Percentiles rank a stretch among this genome's conserved stretches.
Conservation (phyloP, 1,140 invertebrate species). For the Drosophila setifemur region DNA sequence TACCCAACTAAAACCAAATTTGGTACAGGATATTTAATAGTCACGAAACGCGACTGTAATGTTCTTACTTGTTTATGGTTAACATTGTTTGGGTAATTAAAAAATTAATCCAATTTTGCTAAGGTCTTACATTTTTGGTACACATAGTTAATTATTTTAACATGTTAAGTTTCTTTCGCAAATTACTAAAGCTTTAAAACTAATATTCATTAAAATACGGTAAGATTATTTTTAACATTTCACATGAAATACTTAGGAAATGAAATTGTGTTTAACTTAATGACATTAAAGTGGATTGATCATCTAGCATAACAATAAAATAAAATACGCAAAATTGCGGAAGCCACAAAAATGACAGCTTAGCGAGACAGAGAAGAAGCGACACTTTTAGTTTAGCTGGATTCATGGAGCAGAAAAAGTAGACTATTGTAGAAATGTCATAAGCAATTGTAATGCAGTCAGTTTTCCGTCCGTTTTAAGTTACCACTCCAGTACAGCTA, state of each 20-base stretch:
- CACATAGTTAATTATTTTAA: too few relatives aligned
- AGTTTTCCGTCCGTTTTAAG: slow-evolving; percentile 30
- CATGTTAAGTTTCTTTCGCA: too few relatives aligned
- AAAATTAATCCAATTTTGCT: too few relatives aligned
- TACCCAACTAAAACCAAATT: too few relatives aligned
- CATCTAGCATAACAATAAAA: slow-evolving; percentile 13
- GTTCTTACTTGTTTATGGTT: too few relatives aligned
- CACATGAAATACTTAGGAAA: slow-evolving; percentile 6
- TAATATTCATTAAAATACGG: neutral
- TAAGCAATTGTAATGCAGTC: slow-evolving; percentile 26
- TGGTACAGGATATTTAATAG: too few relatives aligned
- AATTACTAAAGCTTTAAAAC: too few relatives aligned
- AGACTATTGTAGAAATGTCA: slow-evolving; percentile 64
- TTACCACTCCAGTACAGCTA: too few relatives aligned
- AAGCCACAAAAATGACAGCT: slow-evolving; percentile 53
- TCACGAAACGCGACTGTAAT: too few relatives aligned
- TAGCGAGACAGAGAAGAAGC: slow-evolving; percentile 28
- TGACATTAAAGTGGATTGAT: slow-evolving; percentile 17
- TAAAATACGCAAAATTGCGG: slow-evolving; percentile 20
- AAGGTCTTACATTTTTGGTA: too few relatives aligned
- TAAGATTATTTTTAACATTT: neutral
- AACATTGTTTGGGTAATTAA: too few relatives aligned
- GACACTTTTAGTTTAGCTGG: slow-evolving; percentile 27
- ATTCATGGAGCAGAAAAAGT: slow-evolving; percentile 62
- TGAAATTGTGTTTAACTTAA: slow-evolving; percentile 26